Percentiles rank a stretch among this genome's conserved stretches.
Evolutionary conservation across 1,140 invertebrate genomes (phyloP).

Genomic region (Drosophila tropicalis): DNA sequence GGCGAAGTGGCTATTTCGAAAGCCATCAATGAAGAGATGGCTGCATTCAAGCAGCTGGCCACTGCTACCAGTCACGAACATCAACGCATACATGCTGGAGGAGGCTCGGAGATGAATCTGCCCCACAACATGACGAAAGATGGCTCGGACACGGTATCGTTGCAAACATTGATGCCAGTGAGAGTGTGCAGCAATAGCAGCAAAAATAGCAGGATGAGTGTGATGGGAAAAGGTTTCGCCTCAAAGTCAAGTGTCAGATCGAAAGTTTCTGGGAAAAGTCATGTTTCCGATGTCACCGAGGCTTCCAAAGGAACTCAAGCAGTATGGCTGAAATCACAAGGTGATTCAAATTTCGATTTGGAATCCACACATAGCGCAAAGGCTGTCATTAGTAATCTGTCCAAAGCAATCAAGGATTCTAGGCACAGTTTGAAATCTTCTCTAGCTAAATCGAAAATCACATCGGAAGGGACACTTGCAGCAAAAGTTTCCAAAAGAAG

Average conservation of each 20-base stretch:
- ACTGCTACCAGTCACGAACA: neutral
- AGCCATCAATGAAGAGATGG: conserved; percentile 68
- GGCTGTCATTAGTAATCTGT: neutral
- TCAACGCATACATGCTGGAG: conserved; percentile 36
- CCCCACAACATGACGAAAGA: neutral
- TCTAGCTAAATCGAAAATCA: neutral
- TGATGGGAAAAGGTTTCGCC: neutral
- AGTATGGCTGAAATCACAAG: neutral
- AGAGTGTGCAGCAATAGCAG: neutral
- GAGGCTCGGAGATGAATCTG: neutral
- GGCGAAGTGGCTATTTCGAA: conserved; percentile 55
- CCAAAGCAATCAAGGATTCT: neutral
- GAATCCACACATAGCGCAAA: neutral
- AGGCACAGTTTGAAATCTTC: neutral
- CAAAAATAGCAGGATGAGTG: neutral
- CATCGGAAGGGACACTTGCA: neutral
- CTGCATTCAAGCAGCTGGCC: conserved; percentile 38
- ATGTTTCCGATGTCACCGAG: neutral
- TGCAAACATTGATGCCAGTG: conserved; percentile 43
- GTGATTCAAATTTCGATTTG: too few species aligned
- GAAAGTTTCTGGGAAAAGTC: neutral
- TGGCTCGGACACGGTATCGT: neutral
- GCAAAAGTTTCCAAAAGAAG: neutral
- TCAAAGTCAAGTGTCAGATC: conserved; percentile 24
- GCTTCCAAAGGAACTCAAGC: neutral